Evolutionary conservation across 2,888 invertebrate species (phyloP).

Genomic region (Trimorus sp.): DNA sequence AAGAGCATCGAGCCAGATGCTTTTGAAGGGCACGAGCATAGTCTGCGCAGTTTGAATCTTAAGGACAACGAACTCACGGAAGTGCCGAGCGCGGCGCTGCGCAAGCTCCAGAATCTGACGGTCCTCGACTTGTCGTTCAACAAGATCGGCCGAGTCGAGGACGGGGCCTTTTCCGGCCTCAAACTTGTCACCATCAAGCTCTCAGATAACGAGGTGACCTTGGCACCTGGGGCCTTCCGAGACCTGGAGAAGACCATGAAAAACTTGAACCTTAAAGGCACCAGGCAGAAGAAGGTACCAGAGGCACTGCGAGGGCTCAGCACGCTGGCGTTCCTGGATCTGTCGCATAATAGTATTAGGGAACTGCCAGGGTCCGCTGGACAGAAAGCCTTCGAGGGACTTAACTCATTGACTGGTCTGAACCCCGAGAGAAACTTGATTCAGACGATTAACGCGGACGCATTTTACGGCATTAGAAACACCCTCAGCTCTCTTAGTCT

Average conservation of each 20-base stretch:
- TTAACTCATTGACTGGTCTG: constrained; percentile 91
- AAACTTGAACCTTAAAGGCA: constrained; percentile 94
- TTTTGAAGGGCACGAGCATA: constrained; percentile 91
- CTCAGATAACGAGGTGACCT: constrained; percentile 92
- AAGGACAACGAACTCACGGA: constrained; percentile 91
- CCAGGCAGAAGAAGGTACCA: constrained; percentile 90
- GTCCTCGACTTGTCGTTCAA: constrained; percentile 93
- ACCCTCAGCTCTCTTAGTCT: constrained; percentile 94
- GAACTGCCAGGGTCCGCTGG: constrained; percentile 89
- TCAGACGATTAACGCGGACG: constrained; percentile 88
- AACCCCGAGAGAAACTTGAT: constrained; percentile 95
- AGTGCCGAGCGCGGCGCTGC: constrained; percentile 89
- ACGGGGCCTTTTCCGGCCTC: constrained; percentile 89
- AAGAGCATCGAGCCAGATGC: constrained; percentile 87
- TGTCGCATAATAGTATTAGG: constrained; percentile 93
- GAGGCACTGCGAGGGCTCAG: constrained; percentile 89
- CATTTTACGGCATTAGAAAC: constrained; percentile 90
- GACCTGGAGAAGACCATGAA: constrained; percentile 92
- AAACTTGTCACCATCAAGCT: constrained; percentile 91
- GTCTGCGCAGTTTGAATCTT: constrained; percentile 91
- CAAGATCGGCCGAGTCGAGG: constrained; percentile 87
- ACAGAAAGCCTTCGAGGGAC: constrained; percentile 87
- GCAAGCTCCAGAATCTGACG: constrained; percentile 86
- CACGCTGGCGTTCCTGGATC: constrained; percentile 92
- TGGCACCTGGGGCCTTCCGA: constrained; percentile 87